Evolutionary conservation across 2,113 vertebrate genomes (phyloP).

Genomic region (Cynoglossus semilaevis): DNA sequence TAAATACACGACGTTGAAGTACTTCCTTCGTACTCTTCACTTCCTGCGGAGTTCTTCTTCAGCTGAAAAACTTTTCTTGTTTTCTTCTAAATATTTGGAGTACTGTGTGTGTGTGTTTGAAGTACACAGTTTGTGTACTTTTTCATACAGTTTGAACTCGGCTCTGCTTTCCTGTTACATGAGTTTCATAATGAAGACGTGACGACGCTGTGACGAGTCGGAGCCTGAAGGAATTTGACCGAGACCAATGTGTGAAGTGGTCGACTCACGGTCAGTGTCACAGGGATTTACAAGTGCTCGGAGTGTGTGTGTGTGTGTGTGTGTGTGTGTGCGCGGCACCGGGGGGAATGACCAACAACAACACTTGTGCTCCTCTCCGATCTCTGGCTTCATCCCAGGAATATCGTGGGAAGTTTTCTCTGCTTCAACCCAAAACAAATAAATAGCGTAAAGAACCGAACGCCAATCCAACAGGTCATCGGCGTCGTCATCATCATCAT

Average conservation of each 20-base stretch:
- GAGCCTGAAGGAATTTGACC: slow-evolving; percentile 20
- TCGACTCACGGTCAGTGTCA: slow-evolving; percentile 29
- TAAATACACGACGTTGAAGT: too few species aligned
- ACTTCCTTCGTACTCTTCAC: too few species aligned
- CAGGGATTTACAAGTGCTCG: slow-evolving; percentile 19
- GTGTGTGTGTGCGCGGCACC: not conserved
- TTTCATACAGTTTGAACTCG: too few species aligned
- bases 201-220: slow-evolving; percentile 1
- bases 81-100: too few species aligned
- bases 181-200: not conserved
- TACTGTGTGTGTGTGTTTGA: too few species aligned
- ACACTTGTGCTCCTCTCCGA: slow-evolving; percentile 35
- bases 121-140: too few species aligned
- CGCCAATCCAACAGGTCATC: slow-evolving; percentile 8
- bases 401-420: slow-evolving; percentile 65
- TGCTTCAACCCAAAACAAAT: slow-evolving; percentile 31
- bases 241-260: slow-evolving; percentile 38
- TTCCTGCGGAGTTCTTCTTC: too few species aligned
- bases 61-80: too few species aligned
- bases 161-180: too few species aligned
- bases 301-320: not conserved
- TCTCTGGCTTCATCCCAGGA: slow-evolving; percentile 48
- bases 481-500: too few species aligned
- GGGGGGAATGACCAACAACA: slow-evolving; percentile 19
- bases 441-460: slow-evolving; percentile 30